Evolutionary conservation across 2,113 vertebrate species (phyloP).

Genomic region (Xenopus tropicalis): UCB_Xtro_10.0 CM004443.2:177546001-177546500

Average conservation of each 20-base stretch:
- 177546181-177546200: conserved; percentile 30
- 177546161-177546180: conserved; percentile 26
- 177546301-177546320: conserved; percentile 20
- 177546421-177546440: conserved; percentile 33
- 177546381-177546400: conserved; percentile 25
- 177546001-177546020: conserved; percentile 13
- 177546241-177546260: conserved; percentile 36
- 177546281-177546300: conserved; percentile 27
- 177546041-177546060: conserved; percentile 11
- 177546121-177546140: conserved; percentile 36
- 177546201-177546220: neutral
- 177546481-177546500: conserved; percentile 21
- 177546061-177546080: conserved; percentile 30
- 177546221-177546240: conserved; percentile 28
- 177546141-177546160: conserved; percentile 25
- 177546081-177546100: conserved; percentile 28
- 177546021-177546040: conserved; percentile 11
- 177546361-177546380: conserved; percentile 26
- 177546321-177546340: conserved; percentile 23
- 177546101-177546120: conserved; percentile 33
- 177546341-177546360: conserved; percentile 26
- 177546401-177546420: conserved; percentile 30
- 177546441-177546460: conserved; percentile 23
- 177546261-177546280: conserved; percentile 39
- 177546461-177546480: no score